Conservation (phyloP, 2,797 vertebrate species). For the Takifugu rubripes region DNA sequence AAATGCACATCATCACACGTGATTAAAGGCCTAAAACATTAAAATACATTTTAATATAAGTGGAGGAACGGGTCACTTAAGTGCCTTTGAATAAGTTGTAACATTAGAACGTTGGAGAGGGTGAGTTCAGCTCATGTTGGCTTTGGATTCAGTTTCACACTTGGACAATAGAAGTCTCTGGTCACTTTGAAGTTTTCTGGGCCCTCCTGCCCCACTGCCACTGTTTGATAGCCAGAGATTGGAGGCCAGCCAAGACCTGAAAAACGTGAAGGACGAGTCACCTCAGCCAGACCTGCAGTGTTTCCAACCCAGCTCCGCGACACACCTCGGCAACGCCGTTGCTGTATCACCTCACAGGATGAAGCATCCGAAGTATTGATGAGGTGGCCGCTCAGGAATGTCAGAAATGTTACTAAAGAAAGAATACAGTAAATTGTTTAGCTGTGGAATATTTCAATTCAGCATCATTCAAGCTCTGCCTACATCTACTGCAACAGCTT, state of each 20-base stretch:
- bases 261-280: conserved; percentile 72
- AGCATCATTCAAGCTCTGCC: no score
- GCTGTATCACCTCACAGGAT: conserved; percentile 34
- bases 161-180: conserved; percentile 26
- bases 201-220: conserved; percentile 27
- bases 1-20: no score
- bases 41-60: no score
- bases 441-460: not conserved
- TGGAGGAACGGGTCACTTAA: no score
- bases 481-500: no score
- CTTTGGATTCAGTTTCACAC: conserved; percentile 12
- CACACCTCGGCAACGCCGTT: conserved; percentile 45
- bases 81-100: conserved; percentile 1
- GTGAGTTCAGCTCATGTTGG: not conserved
- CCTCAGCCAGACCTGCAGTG: conserved; percentile 54
- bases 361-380: conserved; percentile 59
- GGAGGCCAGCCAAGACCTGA: conserved; percentile 59
- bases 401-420: conserved; percentile 44
- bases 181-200: conserved; percentile 7
- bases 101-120: not conserved
- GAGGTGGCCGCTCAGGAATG: conserved; percentile 57
- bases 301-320: conserved; percentile 23
- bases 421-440: conserved; percentile 9
- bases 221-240: conserved; percentile 36
- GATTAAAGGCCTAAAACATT: no score